These are phyloP conservation scores for Brachypteracias leptosomus DNA, from an alignment of 2,113 vertebrate species.

Conservation along the genomic window DNA sequence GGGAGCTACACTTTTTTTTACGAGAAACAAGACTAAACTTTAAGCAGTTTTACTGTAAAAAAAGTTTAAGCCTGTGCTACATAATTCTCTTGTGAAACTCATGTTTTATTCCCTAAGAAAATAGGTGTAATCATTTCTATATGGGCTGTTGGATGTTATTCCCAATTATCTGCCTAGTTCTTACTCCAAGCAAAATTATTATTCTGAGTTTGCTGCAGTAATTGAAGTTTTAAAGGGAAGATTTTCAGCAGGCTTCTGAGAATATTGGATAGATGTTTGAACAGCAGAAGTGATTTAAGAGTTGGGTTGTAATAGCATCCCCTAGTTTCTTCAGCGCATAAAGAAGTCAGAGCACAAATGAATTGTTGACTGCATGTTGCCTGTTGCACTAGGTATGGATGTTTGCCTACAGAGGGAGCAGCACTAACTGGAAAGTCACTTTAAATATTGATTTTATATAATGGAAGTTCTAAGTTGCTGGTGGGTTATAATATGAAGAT, in stretches of 20 bases:
- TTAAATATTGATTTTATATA: not conserved
- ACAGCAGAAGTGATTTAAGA: not conserved
- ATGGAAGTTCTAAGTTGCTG: not conserved
- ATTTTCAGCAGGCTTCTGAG: not conserved
- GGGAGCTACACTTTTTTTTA: not conserved
- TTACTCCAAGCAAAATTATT: not conserved
- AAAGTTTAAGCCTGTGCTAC: not conserved
- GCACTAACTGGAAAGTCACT: not conserved
- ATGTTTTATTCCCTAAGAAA: not conserved
- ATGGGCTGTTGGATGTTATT: not conserved
- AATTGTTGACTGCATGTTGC: not conserved
- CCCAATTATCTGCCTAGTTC: not conserved
- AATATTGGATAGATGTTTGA: not conserved
- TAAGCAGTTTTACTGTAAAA: not conserved
- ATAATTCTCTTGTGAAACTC: not conserved
- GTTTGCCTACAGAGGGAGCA: not conserved
- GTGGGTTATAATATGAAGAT: not conserved
- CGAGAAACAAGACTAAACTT: not conserved
- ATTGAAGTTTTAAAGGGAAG: not conserved
- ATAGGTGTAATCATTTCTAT: not conserved
- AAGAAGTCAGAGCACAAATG: not conserved
- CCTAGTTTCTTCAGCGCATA: not conserved
- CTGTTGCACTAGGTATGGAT: not conserved
- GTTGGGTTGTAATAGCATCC: not conserved
- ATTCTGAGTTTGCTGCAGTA: not conserved